These are phyloP conservation scores for Campylomormyrus tamandua DNA, from an alignment of 2,113 vertebrate genomes.

Conservation along the genomic window DNA sequence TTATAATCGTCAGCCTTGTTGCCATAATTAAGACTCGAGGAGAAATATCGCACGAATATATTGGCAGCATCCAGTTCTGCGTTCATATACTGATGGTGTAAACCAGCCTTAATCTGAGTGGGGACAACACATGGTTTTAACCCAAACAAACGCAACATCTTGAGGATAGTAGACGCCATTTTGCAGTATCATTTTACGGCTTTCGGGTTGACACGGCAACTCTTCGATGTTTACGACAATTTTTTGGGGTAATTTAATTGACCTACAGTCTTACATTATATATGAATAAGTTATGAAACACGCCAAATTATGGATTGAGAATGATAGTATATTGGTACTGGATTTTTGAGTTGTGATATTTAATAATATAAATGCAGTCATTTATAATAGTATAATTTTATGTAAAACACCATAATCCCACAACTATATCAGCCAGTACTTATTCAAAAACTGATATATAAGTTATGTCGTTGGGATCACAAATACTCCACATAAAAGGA, in stretches of 20 bases:
- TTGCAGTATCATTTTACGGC: constrained; percentile 25
- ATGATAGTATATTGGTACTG: not conserved
- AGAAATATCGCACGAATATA: not conserved
- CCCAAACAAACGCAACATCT: constrained; percentile 20
- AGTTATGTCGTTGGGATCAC: not conserved
- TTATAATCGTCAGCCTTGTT: constrained; percentile 9
- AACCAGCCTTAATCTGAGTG: not conserved
- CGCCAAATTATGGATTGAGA: not conserved
- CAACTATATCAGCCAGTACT: not conserved
- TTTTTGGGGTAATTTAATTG: not conserved
- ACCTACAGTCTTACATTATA: not conserved
- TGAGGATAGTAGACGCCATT: constrained; percentile 48
- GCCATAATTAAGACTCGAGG: constrained; percentile 11
- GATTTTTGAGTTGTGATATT: not conserved
- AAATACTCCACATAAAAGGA: not conserved
- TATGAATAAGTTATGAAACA: not conserved
- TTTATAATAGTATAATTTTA: not conserved
- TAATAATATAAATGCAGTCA: not conserved
- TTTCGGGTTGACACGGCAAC: not conserved
- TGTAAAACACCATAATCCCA: not conserved
- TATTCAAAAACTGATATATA: not conserved
- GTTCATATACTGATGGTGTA: not conserved
- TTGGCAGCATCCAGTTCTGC: not conserved
- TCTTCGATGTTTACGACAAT: constrained; percentile 2
- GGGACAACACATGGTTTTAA: not conserved